These are phyloP conservation scores for Porites cylindrica DNA, from an alignment of 92 coral and sea anemone genomes.

Conservation along the genomic window DNA sequence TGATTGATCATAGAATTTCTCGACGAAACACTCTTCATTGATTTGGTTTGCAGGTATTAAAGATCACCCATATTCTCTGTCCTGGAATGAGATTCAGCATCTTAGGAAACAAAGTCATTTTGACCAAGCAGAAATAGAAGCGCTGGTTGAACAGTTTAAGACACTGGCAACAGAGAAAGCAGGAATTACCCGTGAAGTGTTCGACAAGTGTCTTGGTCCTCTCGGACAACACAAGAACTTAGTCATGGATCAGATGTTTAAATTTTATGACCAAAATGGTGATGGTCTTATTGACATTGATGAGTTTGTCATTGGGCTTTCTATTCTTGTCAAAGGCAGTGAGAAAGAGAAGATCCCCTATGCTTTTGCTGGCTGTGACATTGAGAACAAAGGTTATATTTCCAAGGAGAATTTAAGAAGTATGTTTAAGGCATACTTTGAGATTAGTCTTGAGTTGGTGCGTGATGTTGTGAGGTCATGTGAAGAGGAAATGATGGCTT, in stretches of 20 bases:
- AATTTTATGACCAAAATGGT: slow-evolving; percentile 88
- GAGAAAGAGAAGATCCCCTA: slow-evolving; percentile 93
- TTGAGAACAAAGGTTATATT: slow-evolving; percentile 86
- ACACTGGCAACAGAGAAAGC: slow-evolving; percentile 88
- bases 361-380: slow-evolving; percentile 96
- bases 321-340: slow-evolving; percentile 94
- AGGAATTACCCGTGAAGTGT: slow-evolving; percentile 97
- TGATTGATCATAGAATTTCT: too few relatives aligned
- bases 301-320: slow-evolving; percentile 89
- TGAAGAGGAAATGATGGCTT: slow-evolving; percentile 98
- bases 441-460: slow-evolving; percentile 93
- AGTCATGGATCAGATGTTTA: slow-evolving; percentile 99
- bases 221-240: slow-evolving; percentile 90
- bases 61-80: slow-evolving; percentile 73
- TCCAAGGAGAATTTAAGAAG: slow-evolving; percentile 83
- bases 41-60: slow-evolving; percentile 74
- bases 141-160: slow-evolving; percentile 91
- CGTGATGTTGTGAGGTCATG: slow-evolving; percentile 95
- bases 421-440: slow-evolving; percentile 98
- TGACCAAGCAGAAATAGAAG: slow-evolving; percentile 95
- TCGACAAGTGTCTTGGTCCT: slow-evolving; percentile 95
- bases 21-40: background rate
- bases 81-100: slow-evolving; percentile 85
- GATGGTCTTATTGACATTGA: slow-evolving; percentile 91
- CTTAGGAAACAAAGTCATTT: slow-evolving; percentile 83